Base-by-base conservation (phyloP, 2,888 invertebrate species). In the Brassicogethes aeneus region DNA sequence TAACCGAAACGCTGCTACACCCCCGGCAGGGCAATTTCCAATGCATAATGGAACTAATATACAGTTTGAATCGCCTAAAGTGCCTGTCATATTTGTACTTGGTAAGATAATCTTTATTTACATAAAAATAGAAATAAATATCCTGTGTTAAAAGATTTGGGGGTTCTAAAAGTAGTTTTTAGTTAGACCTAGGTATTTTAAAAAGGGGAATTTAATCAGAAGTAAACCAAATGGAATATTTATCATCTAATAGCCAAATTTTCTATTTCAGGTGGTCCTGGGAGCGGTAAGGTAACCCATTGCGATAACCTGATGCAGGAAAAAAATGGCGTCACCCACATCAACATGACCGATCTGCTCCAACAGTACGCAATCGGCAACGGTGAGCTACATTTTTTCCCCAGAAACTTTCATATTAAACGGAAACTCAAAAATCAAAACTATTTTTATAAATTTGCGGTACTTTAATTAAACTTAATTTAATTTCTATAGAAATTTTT, bases 281-380 rank as follows among this genome's bases (percentile, higher is more conserved):
- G 94, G 55, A 92, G 92, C 70, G 95, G 95, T 34, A 95, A 95
- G 82, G 94, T 95, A 74, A 95, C 95, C 60, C 94, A 95, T 68
- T 95, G 95, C 72, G 92, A 91, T 68, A 87, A 83, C 60, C 73
- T 90, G 59, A 85, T 85, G 79, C 85, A 88, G 70, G 90, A 91
- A 70, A 79, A 85, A 53, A 80, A 82, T 43, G 88, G 88, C 33
- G 76, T 89, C 39, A 82, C 83, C 36, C 91, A 91, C 69, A 87
- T 91, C 66, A 91, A 91, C 67, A 90, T 91, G 89, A 90, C 88
- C 42, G 90, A 91, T 64, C 76, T 90, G 10, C 72, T 91, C 53
- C 90, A 90, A 63, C 90, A 90, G 65, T 90, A 90, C 65, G 85
- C 87, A 50, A 80, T 90, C 62, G 89, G 89, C 48, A 89, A 88